These are phyloP conservation scores for Nipponacmea schrenckii DNA, from an alignment of 2,888 invertebrate genomes.

Conservation along the genomic window DNA sequence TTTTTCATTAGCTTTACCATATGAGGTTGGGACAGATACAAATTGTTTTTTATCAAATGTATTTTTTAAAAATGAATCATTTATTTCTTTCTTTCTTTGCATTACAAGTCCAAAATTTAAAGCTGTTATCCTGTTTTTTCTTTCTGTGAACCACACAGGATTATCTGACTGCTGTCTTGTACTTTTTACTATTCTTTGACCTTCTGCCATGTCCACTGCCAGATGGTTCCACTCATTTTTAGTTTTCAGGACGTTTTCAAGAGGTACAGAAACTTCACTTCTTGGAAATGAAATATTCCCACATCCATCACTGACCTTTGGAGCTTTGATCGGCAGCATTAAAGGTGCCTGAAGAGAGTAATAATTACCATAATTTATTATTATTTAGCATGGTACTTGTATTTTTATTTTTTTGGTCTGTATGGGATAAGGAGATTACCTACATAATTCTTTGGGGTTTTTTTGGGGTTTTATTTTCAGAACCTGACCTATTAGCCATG, in stretches of 20 bases:
- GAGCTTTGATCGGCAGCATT: not conserved
- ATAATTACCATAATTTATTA: too few relatives aligned
- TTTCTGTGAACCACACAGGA: not conserved
- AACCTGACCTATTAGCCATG: too few relatives aligned
- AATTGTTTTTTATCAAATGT: too few relatives aligned
- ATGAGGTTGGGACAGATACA: not conserved
- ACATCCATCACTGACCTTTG: not conserved
- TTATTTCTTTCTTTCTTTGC: not conserved
- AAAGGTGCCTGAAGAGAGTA: conserved; percentile 3
- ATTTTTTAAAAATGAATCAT: too few relatives aligned
- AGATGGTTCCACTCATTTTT: not conserved
- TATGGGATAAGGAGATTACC: too few relatives aligned
- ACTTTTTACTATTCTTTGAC: not conserved
- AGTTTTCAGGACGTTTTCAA: not conserved
- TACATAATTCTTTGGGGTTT: too few relatives aligned
- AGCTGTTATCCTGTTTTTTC: not conserved
- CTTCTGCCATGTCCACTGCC: not conserved
- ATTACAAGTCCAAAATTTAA: not conserved
- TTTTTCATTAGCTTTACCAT: not conserved
- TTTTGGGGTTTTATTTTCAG: too few relatives aligned
- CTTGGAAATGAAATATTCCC: not conserved
- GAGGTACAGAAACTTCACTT: not conserved
- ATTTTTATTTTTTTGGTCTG: too few relatives aligned
- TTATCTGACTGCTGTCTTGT: too few relatives aligned
- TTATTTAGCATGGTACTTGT: too few relatives aligned